These are phyloP conservation scores for Wasmannia auropunctata DNA, from an alignment of 1,140 invertebrate species.

Conservation along the genomic window DNA sequence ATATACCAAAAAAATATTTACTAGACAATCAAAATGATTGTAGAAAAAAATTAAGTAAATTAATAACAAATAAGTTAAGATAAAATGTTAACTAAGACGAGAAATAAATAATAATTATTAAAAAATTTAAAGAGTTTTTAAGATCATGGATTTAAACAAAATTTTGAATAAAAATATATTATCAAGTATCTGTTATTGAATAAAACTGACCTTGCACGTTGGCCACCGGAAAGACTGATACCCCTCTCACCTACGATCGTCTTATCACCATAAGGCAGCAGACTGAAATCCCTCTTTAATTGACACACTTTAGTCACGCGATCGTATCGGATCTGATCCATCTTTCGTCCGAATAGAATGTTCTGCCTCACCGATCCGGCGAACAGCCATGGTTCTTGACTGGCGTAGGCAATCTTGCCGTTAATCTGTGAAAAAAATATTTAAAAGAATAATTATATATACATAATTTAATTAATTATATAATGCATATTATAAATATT, in stretches of 20 bases:
- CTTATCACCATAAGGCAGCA: constrained; percentile 88
- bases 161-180: neutral
- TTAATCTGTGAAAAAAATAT: constrained; percentile 81
- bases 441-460: neutral
- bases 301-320: constrained; percentile 87
- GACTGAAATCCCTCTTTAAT: constrained; percentile 87
- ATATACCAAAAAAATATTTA: neutral
- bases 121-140: neutral
- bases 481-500: too few species aligned
- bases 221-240: constrained; percentile 90
- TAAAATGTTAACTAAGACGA: neutral
- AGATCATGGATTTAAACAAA: neutral
- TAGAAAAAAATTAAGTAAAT: neutral
- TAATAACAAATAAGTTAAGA: neutral
- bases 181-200: neutral
- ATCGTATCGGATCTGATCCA: constrained; percentile 87
- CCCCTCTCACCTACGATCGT: constrained; percentile 94
- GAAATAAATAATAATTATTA: neutral
- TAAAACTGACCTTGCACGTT: constrained; percentile 88
- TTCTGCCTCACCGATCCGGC: constrained; percentile 89
- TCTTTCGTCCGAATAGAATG: constrained; percentile 91
- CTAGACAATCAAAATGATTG: neutral
- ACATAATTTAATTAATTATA: neutral
- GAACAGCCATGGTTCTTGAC: constrained; percentile 91
- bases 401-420: constrained; percentile 88